Base-by-base conservation (phyloP, 2,797 vertebrate genomes). In the Lepilemur septentrionalis region DNA sequence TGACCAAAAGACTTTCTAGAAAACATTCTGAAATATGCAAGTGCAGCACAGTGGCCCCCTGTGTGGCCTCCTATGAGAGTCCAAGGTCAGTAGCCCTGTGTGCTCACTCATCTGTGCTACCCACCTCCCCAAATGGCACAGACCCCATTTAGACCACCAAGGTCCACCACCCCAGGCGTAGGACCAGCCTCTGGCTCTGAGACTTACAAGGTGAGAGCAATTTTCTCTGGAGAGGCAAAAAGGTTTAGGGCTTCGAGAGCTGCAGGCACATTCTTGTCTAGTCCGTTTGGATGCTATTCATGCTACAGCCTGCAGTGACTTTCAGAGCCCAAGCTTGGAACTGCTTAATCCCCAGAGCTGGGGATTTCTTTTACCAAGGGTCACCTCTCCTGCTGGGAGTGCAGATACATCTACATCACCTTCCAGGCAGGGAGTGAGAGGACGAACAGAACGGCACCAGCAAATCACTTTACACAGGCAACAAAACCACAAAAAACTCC, bases 371-470 rank as follows among this genome's bases (percentile, higher is more conserved):
- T 70, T 55, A 75, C 1, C 1, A 81, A 86, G 59, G 38, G 92
- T 95, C 75, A 15, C 25, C 22, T 97, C 92, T 95, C 88, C 94
- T 67, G 59, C 65, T 15, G 0, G 72, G 65, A 65, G 83, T 79
- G 23, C 50, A 69, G 65, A 63, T 46, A 38, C 50, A 50, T 28
- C 35, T 50, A 6, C 28, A 41, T 5, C 43, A 13, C 32, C 59
- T 61, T 88, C 48, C 3, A 69, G 79, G 59, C 43, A 41, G 67
- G 28, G 52, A 32, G 28, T 0, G 50, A 59, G 76, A 87, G 46
- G 67, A 69, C 63, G n/a, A 67, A 38, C 14, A 59, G 73, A 30
- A 72, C 7, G 5, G 7, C 63, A n/a, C 10, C 82, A n/a, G 32
- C 48, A 32, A 52, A 79, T 65, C 57, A 17, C 82, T 84, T 72